Conservation (phyloP, 2,797 vertebrate genomes). For the Brotogeris chrysoptera region DNA sequence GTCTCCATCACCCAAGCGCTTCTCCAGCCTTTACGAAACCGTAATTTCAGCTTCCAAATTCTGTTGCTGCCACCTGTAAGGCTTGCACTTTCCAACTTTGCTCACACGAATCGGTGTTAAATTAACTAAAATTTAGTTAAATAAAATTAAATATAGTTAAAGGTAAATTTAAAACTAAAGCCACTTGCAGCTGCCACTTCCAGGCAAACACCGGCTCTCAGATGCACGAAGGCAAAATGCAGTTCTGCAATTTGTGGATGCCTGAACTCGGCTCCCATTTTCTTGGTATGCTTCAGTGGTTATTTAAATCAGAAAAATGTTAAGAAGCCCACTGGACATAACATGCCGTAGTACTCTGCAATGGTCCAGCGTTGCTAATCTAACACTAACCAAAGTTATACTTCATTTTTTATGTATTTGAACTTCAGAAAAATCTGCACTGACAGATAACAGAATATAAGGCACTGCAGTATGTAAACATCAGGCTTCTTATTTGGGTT, state of each 20-base stretch:
- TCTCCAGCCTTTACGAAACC: neutral
- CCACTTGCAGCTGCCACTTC: neutral
- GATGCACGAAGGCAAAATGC: neutral
- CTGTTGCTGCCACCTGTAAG: neutral
- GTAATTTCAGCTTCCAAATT: neutral
- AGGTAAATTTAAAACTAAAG: neutral
- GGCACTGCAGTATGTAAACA: neutral
- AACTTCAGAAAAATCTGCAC: neutral
- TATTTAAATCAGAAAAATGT: neutral
- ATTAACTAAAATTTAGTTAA: neutral
- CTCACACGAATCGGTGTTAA: neutral
- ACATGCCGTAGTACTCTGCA: rapidly evolving
- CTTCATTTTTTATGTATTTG: neutral
- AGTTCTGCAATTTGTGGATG: neutral
- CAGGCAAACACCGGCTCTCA: neutral
- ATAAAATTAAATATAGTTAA: neutral
- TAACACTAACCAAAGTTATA: neutral
- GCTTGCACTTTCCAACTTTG: neutral
- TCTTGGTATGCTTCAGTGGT: neutral
- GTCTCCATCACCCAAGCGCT: neutral
- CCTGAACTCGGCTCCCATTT: neutral
- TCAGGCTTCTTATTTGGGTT: neutral
- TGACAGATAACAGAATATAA: neutral
- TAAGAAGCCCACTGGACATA: neutral
- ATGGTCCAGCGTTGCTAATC: neutral